Evolutionary conservation across 1,140 invertebrate genomes (phyloP), one percentile per base, ranked within the genome.

Genomic region (Lepidurus couesii): DNA sequence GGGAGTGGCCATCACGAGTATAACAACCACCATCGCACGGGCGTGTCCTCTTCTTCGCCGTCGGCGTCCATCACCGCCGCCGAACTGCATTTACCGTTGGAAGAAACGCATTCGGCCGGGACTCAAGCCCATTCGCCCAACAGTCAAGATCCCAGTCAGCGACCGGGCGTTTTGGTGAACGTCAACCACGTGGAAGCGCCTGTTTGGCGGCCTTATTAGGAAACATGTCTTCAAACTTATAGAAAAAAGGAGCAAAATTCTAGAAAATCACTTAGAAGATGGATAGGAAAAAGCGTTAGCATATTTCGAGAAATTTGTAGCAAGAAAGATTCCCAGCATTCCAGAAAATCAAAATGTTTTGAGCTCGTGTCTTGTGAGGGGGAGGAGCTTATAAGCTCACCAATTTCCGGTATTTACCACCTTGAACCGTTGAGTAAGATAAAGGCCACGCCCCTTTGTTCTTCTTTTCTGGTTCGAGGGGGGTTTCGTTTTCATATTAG

Each of bases 141-240:
- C 21, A 65, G 53, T 65, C 53, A 65, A 65, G 53, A 65, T 65
- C 53, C 53, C 53, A 65, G 53, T 65, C 53, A 65, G 21, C 53
- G 53, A 65, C 21, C 53, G 21, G 53, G 53, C 53, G 53, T 65
- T 16, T 65, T 65, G 9, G 53, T 65, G 53, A 65, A 65, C 53
- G 53, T 65, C 8, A 65, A 65, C 13, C 53, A 65, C 13, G 53
- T 65, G 53, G 53, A 65, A 65, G 53, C 53, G 16, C 53, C 53
- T 0, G 53, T 65, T 65, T 65, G 53, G 53, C 53, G 53, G 53
- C 53, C 53, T 65, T 65, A 65, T 21, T 65, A 21, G 21, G 47
- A 65, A 9, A 65, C 13, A 21, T 65, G 9, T 13, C 21, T 65
- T 65, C 0, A n/a, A n/a, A n/a, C 45, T 65, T 65, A 1, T 21